A percentile compares a stretch with the other conserved stretches of the same genome.
Conservation (phyloP, 2,797 vertebrate genomes). For the Chaunax sp. region DNA sequence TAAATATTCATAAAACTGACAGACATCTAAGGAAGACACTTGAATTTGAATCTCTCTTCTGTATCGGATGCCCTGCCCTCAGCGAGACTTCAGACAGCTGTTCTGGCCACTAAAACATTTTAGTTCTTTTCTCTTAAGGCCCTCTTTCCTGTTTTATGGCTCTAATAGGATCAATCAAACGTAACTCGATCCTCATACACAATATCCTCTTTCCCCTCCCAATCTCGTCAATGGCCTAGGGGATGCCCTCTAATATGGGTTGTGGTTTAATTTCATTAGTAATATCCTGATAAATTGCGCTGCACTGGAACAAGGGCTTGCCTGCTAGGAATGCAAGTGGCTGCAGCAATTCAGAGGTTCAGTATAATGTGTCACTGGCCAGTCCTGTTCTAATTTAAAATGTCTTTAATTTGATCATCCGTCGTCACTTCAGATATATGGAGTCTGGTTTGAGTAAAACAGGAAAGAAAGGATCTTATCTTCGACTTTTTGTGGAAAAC, state of each 20-base stretch:
- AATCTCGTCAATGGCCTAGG: slow-evolving; percentile 37
- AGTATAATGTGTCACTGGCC: not conserved
- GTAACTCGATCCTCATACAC: slow-evolving; percentile 53
- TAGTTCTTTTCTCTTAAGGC: slow-evolving; percentile 36
- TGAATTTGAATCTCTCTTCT: slow-evolving; percentile 17
- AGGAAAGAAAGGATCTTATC: not conserved
- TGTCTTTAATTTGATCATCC: slow-evolving; percentile 1
- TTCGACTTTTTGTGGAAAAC: too few relatives aligned
- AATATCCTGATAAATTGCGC: slow-evolving; percentile 49
- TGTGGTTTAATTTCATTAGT: slow-evolving; percentile 54
- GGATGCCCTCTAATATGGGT: slow-evolving; percentile 50
- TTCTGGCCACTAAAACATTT: slow-evolving; percentile 52
- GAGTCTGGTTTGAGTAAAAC: not conserved
- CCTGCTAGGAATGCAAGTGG: slow-evolving; percentile 41
- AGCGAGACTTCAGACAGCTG: slow-evolving; percentile 26
- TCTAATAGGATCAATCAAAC: slow-evolving; percentile 64
- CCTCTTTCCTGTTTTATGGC: slow-evolving; percentile 59
- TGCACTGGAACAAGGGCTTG: slow-evolving; percentile 34
- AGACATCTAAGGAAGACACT: not conserved
- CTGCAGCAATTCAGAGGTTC: not conserved
- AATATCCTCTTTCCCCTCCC: slow-evolving; percentile 26
- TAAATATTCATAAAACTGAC: slow-evolving; percentile 4
- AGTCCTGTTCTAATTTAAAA: not conserved
- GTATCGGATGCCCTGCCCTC: not conserved
- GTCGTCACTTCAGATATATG: not conserved